Evolutionary conservation across 2,113 vertebrate genomes (phyloP), one percentile per base, ranked within the genome.

Genomic region (Noturus placidus): DNA sequence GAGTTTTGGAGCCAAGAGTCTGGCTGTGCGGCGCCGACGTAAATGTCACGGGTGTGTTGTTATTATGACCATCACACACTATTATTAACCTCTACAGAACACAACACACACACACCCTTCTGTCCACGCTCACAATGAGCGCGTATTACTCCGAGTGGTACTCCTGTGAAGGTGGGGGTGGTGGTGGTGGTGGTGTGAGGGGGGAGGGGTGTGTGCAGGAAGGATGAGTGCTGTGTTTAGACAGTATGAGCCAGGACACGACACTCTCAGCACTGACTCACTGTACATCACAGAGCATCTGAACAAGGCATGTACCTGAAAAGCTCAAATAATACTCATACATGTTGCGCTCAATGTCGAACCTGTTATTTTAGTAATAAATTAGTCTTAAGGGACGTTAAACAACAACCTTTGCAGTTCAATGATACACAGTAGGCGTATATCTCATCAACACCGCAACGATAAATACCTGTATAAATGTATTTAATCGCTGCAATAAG

Each of bases 21-120:
- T 69, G 42, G 15, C 56, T 81, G 54, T 67, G 30, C 17, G 17
- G 27, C 42, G 67, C 46, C 4, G 33, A 35, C 2, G 13, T 82
- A 83, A 88, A 83, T 79, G 84, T 67, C 72, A 80, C 46, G 80
- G 84, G 83, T 42, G 84, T 83, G 56, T 70, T 54, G 9, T 83
- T 82, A 86, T 67, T 83, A 72, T 85, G 89, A 82, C 86, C 82
- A 85, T 67, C 46, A 80, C 35, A 76, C 83, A 76, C 69, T 88
- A 83, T 83, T 77, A 67, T 63, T 88, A 72, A 82, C 81, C 79
- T 38, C 59, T 27, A 52, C 63, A 88, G 61, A 85, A 82, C n/a
- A 20, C 54, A 19, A 27, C 72, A 57, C 78, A 27, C 72, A 57
- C 78, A 78, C 42, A 85, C 82, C 46, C 65, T 84, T 35, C 33